phyloP scores from a whole-genome alignment of 2,797 vertebrate species.

The Mormyrus proboscirostris region DNA sequence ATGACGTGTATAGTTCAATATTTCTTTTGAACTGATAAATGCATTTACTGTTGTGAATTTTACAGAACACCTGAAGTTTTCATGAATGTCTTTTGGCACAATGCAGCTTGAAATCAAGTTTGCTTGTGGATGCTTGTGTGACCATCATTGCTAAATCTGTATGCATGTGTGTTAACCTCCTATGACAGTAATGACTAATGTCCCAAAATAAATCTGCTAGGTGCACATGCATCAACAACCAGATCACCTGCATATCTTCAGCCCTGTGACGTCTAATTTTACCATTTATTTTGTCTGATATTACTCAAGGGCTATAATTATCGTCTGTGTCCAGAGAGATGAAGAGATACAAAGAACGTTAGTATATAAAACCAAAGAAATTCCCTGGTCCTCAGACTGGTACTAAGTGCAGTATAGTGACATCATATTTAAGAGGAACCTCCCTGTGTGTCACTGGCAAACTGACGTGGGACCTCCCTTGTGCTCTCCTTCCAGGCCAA shows the following conservation, averaged over 20 bases:
- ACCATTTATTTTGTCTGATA: neutral
- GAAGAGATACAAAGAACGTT: neutral
- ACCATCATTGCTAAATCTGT: neutral
- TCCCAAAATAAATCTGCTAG: neutral
- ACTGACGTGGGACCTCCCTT: neutral
- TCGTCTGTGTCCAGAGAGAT: no score
- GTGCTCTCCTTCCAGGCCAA: constrained; percentile 70
- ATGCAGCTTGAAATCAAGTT: neutral
- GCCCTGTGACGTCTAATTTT: neutral
- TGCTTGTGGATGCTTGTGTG: neutral
- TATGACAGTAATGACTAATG: neutral
- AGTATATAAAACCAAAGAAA: neutral
- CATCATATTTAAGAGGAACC: neutral
- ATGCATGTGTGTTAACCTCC: neutral
- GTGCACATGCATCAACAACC: neutral
- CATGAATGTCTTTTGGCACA: neutral
- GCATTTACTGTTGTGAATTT: neutral
- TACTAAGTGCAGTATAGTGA: neutral
- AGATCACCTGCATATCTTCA: neutral
- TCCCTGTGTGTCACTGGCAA: neutral
- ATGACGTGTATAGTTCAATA: neutral
- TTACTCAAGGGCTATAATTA: neutral
- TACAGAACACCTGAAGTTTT: neutral
- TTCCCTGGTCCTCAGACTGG: neutral
- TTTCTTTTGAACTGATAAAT: no score